Evolutionary conservation across 2,113 vertebrate genomes (phyloP), one percentile per base, ranked within the genome.

Genomic region (Aramus guarauna): DNA sequence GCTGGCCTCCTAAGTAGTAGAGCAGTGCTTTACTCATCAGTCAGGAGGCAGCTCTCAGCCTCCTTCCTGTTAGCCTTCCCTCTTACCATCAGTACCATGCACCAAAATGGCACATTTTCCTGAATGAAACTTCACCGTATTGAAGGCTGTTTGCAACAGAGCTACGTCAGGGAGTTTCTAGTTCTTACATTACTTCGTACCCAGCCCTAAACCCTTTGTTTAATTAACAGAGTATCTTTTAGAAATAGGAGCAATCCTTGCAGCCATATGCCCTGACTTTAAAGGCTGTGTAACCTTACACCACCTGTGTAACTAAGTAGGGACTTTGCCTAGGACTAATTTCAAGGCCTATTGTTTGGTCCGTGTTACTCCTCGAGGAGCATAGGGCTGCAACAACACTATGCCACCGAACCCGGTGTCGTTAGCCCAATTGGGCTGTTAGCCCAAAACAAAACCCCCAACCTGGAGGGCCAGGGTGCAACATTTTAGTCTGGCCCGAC

Each of bases 81-180:
- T 63, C 26, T 73, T 58, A 32, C 24, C 17, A 5, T 22, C 0
- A 3, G 24, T 34, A 48, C n/a, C 0, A 0, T 8, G 5, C 19
- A 52, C 15, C 3, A 32, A 71, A 80, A 48, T 12, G 16, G 50
- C 18, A 14, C 9, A 3, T 68, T 88, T 71, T 82, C 64, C 37
- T 34, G 26, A 5, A n/a, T 43, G 41, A 69, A 81, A 37, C 11
- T 3, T 91, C 53, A 6, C 15, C 43, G 7, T 15, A 39, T 30
- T 27, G 45, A 81, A 77, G 67, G 27, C 14, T 48, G 18, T 45
- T 67, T 59, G 29, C 69, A 87, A 58, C 30, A 84, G 21, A 71
- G 24, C 41, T 62, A 9, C 19, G 7, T 6, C 22, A 67, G 52
- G 8, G 19, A 36, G 8, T 21, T 39, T 60, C 21, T 23, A 26